phyloP scores from a whole-genome alignment of 2,113 vertebrate species.

The Rafetus swinhoei region DNA sequence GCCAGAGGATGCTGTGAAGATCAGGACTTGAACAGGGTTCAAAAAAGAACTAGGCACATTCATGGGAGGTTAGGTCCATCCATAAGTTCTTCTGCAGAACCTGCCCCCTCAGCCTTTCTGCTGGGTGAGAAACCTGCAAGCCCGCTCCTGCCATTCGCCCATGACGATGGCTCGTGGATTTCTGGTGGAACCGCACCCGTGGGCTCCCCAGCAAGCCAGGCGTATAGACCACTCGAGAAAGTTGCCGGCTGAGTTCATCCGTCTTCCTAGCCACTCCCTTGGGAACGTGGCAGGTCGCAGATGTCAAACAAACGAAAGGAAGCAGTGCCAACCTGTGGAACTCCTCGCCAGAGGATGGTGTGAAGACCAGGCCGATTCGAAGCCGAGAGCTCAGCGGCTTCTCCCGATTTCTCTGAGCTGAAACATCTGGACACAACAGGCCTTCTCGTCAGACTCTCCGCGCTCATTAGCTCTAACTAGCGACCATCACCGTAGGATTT shows the following conservation, averaged over 20 bases:
- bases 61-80: no score
- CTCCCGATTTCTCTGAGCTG: background rate
- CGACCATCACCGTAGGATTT: background rate
- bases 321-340: no score
- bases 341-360: no score
- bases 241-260: background rate
- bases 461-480: background rate
- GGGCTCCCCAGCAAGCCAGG: background rate
- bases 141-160: accelerated
- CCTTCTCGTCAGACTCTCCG: background rate
- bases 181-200: background rate
- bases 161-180: accelerated
- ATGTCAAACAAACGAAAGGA: no score
- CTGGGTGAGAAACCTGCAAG: background rate
- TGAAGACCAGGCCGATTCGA: no score
- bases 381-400: background rate
- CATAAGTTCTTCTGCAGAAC: background rate
- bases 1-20: no score
- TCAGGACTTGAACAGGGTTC: no score
- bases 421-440: background rate
- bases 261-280: background rate
- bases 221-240: accelerated
- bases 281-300: background rate
- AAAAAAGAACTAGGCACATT: no score
- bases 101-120: background rate